Evolutionary conservation across 1,140 invertebrate species (phyloP).

Genomic region (Nasonia giraulti): DNA sequence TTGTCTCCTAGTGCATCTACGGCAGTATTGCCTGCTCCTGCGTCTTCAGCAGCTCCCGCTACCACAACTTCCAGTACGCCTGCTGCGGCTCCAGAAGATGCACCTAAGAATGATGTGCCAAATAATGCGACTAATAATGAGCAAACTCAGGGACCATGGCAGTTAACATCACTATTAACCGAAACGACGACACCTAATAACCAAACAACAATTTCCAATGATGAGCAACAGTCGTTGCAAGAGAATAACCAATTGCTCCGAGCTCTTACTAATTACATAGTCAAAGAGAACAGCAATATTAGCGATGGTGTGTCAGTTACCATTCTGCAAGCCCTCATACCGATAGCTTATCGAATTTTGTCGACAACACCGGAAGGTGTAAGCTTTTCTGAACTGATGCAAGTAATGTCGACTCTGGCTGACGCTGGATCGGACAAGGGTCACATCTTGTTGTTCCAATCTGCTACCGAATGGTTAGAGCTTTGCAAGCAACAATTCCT

Average conservation of each 20-base stretch:
- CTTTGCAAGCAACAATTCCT: conserved; percentile 70
- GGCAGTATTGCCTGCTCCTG: conserved; percentile 71
- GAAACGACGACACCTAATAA: conserved; percentile 56
- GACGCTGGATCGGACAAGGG: conserved; percentile 86
- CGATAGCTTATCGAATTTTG: conserved; percentile 83
- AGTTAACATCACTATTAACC: conserved; percentile 51
- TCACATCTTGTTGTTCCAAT: conserved; percentile 86
- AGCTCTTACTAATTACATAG: conserved; percentile 83
- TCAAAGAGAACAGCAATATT: conserved; percentile 81
- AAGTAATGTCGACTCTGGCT: conserved; percentile 86
- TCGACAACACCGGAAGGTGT: conserved; percentile 78
- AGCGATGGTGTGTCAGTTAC: conserved; percentile 82
- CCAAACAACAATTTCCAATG: conserved; percentile 63
- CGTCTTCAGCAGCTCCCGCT: conserved; percentile 45
- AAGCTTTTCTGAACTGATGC: conserved; percentile 88
- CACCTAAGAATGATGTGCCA: conserved; percentile 31
- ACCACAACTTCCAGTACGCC: conserved; percentile 35
- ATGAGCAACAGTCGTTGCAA: conserved; percentile 73
- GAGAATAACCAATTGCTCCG: conserved; percentile 85
- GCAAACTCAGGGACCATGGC: conserved; percentile 62
- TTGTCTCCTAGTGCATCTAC: conserved; percentile 69
- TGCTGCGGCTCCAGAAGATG: conserved; percentile 20
- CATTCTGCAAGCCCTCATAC: conserved; percentile 85
- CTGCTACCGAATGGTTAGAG: conserved; percentile 86
- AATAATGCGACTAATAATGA: conserved; percentile 61